Evolutionary conservation across 2,113 vertebrate genomes (phyloP).

Genomic region (Grallaria varia): DNA sequence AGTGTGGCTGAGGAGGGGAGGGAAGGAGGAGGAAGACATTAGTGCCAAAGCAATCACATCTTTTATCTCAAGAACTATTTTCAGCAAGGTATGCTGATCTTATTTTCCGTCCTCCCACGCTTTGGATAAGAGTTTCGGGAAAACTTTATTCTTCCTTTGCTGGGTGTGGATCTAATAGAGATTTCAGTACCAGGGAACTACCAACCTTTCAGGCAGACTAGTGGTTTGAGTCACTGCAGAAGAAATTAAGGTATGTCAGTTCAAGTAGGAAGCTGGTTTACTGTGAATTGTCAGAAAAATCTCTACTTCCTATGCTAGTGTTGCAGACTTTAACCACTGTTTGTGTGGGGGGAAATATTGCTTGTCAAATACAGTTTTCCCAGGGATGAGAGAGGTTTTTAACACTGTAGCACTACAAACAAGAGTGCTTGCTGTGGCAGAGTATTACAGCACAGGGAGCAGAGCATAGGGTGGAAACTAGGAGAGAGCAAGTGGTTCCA

Average conservation of each 20-base stretch:
- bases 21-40: not conserved
- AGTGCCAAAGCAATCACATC: slow-evolving; percentile 11
- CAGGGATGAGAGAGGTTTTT: not conserved
- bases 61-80: slow-evolving; percentile 46
- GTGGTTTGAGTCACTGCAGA: not conserved
- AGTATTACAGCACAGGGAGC: not conserved
- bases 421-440: not conserved
- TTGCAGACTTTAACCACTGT: not conserved
- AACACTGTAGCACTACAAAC: not conserved
- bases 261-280: not conserved
- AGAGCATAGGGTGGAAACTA: not conserved
- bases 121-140: not conserved
- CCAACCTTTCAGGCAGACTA: not conserved
- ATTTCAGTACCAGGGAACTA: not conserved
- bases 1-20: not conserved
- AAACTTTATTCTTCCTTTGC: not conserved
- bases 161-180: not conserved
- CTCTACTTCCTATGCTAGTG: not conserved
- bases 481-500: not conserved
- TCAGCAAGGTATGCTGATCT: not conserved
- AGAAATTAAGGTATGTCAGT: not conserved
- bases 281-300: not conserved
- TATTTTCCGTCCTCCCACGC: not conserved
- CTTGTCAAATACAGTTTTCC: not conserved
- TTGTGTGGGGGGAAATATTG: not conserved